phyloP scores from a whole-genome alignment of 2,113 vertebrate species.

The Sigmodon hispidus region DNA sequence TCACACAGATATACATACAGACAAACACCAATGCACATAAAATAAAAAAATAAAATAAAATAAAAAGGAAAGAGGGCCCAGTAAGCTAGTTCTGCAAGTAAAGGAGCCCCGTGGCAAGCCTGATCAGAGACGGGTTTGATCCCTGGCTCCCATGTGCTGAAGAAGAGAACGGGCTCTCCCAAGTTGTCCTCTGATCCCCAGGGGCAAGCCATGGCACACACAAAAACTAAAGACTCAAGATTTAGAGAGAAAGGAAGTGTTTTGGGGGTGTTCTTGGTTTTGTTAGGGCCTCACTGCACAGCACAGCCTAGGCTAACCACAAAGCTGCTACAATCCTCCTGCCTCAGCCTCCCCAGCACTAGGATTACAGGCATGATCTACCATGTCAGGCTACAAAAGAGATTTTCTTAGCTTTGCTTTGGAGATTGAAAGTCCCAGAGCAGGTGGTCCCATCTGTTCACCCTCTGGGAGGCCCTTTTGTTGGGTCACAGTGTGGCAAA shows the following conservation, averaged over 20 bases:
- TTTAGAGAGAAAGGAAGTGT: too few relatives aligned
- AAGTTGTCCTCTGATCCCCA: background rate
- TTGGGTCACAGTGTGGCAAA: background rate
- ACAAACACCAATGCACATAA: background rate
- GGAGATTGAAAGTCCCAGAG: background rate
- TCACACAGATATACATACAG: background rate
- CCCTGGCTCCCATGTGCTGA: background rate
- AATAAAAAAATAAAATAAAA: too few relatives aligned
- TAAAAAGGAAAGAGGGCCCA: background rate
- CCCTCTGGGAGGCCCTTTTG: background rate
- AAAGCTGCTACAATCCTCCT: background rate
- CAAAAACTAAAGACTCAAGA: background rate
- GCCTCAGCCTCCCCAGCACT: background rate
- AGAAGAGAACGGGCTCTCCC: background rate
- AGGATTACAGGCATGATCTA: background rate
- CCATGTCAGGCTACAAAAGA: too few relatives aligned
- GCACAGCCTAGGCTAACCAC: background rate
- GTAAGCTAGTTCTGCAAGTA: background rate
- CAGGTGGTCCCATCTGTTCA: background rate
- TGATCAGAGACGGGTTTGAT: background rate
- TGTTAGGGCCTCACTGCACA: background rate
- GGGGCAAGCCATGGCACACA: background rate
- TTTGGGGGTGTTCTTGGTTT: background rate
- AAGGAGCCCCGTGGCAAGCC: background rate
- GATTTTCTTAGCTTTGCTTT: background rate